These are phyloP conservation scores for Halocaridina rubra DNA, from an alignment of 2,888 invertebrate genomes.

Conservation along the genomic window DNA sequence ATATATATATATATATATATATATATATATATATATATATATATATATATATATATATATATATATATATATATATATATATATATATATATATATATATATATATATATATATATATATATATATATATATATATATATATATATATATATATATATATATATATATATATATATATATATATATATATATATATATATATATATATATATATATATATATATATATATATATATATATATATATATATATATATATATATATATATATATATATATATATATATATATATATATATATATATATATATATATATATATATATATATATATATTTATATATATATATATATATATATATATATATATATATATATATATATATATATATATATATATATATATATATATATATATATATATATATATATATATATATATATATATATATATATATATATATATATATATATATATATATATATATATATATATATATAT, in stretches of 20 bases:
- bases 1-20: not conserved
- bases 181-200: not conserved
- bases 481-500: not conserved
- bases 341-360: not conserved
- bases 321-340: not conserved
- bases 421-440: not conserved
- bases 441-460: not conserved
- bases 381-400: not conserved
- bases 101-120: not conserved
- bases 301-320: not conserved
- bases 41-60: too few relatives aligned
- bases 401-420: not conserved
- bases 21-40: too few relatives aligned
- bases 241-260: not conserved
- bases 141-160: not conserved
- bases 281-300: not conserved
- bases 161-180: slow-evolving; percentile 5
- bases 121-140: not conserved
- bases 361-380: not conserved
- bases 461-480: slow-evolving; percentile 1
- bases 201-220: slow-evolving; percentile 4
- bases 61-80: not conserved
- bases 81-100: not conserved
- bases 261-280: not conserved
- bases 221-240: not conserved